A percentile compares a stretch with the other conserved stretches of the same genome.
Evolutionary conservation across 2,113 vertebrate genomes (phyloP).

Genomic region (Pseudonaja textilis): DNA sequence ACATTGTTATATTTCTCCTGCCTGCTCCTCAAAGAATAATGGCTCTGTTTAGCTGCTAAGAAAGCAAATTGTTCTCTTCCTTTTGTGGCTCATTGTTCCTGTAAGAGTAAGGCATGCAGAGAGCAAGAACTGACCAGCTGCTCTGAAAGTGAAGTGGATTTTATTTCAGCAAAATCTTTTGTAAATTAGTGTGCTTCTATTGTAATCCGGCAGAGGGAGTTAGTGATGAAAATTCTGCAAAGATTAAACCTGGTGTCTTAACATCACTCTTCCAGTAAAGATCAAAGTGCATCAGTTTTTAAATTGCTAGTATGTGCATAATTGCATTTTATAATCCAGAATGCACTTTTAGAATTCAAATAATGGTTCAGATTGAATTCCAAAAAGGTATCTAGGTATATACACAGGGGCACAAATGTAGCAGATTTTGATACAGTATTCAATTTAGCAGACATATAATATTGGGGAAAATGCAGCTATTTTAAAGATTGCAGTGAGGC

Average conservation of each 20-base stretch:
- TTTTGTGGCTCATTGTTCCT: neutral
- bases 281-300: neutral
- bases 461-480: neutral
- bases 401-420: neutral
- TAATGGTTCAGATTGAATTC: neutral
- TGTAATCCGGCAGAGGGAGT: constrained; percentile 52
- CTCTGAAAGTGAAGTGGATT: neutral
- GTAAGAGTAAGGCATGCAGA: neutral
- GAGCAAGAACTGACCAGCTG: neutral
- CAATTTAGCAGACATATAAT: neutral
- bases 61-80: neutral
- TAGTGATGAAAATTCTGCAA: neutral
- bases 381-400: neutral
- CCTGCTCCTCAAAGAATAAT: neutral
- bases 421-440: neutral
- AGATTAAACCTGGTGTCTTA: neutral
- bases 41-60: neutral
- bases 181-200: constrained; percentile 21
- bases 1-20: neutral
- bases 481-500: neutral
- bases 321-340: neutral
- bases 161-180: neutral
- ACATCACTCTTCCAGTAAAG: neutral
- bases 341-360: neutral
- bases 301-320: neutral